phyloP scores from a whole-genome alignment of 2,888 invertebrate genomes.

The Gibbula magus region DNA sequence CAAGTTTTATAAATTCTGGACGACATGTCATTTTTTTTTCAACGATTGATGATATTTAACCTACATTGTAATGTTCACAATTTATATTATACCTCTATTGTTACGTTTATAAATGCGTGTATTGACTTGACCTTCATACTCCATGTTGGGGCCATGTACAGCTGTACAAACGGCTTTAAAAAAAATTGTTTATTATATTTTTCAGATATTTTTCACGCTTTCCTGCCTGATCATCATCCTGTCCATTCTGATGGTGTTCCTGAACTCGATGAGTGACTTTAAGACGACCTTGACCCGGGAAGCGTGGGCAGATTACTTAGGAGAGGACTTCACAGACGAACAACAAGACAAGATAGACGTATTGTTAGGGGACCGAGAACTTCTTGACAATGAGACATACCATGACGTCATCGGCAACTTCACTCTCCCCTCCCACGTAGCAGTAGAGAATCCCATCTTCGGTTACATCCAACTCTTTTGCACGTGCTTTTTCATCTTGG shows the following conservation, averaged over 20 bases:
- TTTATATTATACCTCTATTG: no score
- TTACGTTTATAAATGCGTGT: no score
- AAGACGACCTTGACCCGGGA: neutral
- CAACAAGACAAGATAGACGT: neutral
- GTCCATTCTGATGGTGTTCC: neutral
- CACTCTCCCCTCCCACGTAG: neutral
- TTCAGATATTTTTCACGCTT: neutral
- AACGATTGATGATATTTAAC: no score
- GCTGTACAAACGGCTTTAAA: no score
- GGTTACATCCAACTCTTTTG: neutral
- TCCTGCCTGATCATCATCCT: constrained; percentile 5
- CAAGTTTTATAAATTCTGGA: no score
- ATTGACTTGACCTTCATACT: no score
- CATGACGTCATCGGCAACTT: neutral
- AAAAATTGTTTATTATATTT: no score
- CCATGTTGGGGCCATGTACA: no score
- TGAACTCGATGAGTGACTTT: neutral
- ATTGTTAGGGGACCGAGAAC: neutral
- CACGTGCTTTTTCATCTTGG: constrained; percentile 14
- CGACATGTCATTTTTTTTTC: no score
- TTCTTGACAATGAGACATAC: neutral
- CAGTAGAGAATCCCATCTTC: neutral
- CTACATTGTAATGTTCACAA: no score
- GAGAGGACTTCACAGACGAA: neutral
- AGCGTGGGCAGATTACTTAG: neutral